Conservation (phyloP, 2,888 invertebrate species). For the Cyaniris semiargus region DNA sequence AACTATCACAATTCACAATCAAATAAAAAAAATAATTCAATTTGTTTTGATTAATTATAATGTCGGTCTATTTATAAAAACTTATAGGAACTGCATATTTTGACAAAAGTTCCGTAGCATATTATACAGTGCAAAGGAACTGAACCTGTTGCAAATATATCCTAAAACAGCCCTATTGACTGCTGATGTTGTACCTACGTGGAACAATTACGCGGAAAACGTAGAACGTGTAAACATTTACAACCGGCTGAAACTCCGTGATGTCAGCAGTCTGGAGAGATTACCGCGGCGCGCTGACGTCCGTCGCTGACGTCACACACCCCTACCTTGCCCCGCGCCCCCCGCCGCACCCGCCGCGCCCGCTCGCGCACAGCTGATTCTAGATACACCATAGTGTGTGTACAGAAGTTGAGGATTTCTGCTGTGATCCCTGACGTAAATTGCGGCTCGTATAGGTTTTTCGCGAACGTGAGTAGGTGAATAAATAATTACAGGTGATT, state of each 20-base stretch:
- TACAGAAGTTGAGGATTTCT: background rate
- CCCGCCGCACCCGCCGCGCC: background rate
- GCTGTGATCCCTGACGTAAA: background rate
- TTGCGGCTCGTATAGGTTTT: background rate
- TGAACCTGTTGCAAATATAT: background rate
- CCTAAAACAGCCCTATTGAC: background rate
- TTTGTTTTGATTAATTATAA: no score
- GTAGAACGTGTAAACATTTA: slow-evolving; percentile 17
- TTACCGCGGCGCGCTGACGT: slow-evolving; percentile 4
- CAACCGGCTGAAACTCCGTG: slow-evolving; percentile 2
- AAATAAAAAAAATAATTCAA: no score
- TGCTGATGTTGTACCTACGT: background rate
- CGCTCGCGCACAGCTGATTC: background rate
- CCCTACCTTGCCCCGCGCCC: background rate
- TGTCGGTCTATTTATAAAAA: no score
- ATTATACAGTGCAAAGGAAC: no score
- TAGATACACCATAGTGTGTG: background rate
- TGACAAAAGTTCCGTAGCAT: no score
- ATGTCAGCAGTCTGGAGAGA: slow-evolving; percentile 21
- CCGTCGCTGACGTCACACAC: background rate
- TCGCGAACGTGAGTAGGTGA: background rate
- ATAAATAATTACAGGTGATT: no score
- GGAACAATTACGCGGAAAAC: slow-evolving; percentile 3
- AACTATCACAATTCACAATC: no score
- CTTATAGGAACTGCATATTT: no score